These are phyloP conservation scores for Macquaria australasica DNA, from an alignment of 2,113 vertebrate genomes.

Conservation along the genomic window DNA sequence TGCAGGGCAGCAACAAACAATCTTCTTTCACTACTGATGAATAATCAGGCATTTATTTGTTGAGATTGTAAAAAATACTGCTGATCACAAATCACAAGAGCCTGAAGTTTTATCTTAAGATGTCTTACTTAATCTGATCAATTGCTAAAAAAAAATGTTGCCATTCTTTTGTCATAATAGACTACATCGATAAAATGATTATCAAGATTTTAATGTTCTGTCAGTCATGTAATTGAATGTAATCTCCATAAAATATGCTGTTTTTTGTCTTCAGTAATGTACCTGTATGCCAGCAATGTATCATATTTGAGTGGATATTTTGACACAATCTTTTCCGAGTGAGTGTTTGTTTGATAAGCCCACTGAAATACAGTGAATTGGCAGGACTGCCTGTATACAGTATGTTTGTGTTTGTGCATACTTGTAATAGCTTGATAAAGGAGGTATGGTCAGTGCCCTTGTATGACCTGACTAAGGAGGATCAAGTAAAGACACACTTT, in stretches of 20 bases:
- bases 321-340: not conserved
- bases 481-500: conserved; percentile 1
- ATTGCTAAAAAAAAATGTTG: not conserved
- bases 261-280: not conserved
- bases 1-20: not conserved
- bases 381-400: not conserved
- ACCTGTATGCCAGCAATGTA: not conserved
- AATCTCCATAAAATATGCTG: not conserved
- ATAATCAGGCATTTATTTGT: not conserved
- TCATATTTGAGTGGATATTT: conserved; percentile 4
- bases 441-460: conserved; percentile 4
- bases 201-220: not conserved
- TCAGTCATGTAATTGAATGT: not conserved
- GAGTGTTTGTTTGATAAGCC: conserved; percentile 4
- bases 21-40: not conserved
- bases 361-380: not conserved
- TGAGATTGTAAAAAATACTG: not conserved
- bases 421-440: not conserved
- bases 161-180: not conserved
- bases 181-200: not conserved
- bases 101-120: not conserved
- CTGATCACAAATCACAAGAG: not conserved
- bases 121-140: not conserved
- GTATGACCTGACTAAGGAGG: conserved; percentile 8
- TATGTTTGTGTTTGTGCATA: not conserved